A percentile compares a stretch with the other conserved stretches of the same genome.
These are phyloP conservation scores for Nebria salina DNA, from an alignment of 2,888 invertebrate genomes.

Conservation along the genomic window DNA sequence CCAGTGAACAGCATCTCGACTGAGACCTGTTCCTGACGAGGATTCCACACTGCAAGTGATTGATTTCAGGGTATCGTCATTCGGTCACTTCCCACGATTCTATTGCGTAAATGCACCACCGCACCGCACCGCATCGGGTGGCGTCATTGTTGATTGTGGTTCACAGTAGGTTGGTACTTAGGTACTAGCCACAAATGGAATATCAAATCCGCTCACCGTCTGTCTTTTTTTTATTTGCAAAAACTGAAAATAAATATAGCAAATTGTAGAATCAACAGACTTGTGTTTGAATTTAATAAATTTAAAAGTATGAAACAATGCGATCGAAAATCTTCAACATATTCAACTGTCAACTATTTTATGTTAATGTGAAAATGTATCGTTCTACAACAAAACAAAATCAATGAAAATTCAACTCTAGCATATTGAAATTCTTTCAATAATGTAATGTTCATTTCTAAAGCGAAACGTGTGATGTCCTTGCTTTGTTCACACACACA, in stretches of 20 bases:
- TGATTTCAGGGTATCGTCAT: background rate
- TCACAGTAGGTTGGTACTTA: too few species aligned
- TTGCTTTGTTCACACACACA: background rate
- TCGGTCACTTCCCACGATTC: background rate
- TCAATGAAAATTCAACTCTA: background rate
- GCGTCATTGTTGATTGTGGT: too few species aligned
- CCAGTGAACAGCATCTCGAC: background rate
- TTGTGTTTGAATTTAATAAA: too few species aligned
- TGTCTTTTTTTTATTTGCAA: too few species aligned
- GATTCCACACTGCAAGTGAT: background rate
- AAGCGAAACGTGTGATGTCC: background rate
- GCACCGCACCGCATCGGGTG: too few species aligned
- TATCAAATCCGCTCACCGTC: too few species aligned
- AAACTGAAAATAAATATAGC: too few species aligned
- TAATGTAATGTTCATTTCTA: background rate
- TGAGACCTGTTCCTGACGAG: background rate
- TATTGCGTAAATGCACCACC: background rate
- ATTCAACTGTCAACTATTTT: too few species aligned
- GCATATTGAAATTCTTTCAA: slow-evolving; percentile 1
- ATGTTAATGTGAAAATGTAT: background rate
- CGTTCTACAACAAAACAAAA: background rate
- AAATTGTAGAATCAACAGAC: too few species aligned
- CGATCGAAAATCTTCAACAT: too few species aligned
- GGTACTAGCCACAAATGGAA: too few species aligned
- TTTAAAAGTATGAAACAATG: too few species aligned